These are phyloP conservation scores for Tetragnatha montana DNA, from an alignment of 2,888 invertebrate genomes.

Conservation along the genomic window DNA sequence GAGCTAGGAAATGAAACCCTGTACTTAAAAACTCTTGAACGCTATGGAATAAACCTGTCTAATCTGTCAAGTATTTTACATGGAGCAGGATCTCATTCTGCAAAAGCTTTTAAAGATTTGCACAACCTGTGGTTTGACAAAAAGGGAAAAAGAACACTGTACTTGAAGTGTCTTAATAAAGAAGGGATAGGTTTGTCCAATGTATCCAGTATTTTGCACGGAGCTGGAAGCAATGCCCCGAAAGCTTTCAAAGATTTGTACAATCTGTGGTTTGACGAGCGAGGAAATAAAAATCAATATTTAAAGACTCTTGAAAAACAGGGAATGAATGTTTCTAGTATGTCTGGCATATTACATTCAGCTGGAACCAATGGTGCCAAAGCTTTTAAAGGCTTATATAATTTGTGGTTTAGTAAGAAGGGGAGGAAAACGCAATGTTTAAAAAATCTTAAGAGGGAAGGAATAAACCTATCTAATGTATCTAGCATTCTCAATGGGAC, in stretches of 20 bases:
- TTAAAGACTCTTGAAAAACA: slow-evolving; percentile 15
- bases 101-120: slow-evolving; percentile 1
- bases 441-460: background rate
- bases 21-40: background rate
- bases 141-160: background rate
- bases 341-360: no score
- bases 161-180: background rate
- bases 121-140: slow-evolving; percentile 8
- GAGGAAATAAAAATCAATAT: slow-evolving; percentile 37
- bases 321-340: background rate
- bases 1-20: slow-evolving; percentile 11
- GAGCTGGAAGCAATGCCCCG: slow-evolving; percentile 28
- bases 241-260: slow-evolving; percentile 37
- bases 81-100: no score
- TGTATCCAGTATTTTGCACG: slow-evolving; percentile 32
- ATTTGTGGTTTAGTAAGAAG: background rate
- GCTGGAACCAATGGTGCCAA: no score
- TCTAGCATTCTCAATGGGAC: background rate
- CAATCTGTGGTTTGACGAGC: slow-evolving; percentile 18
- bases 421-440: background rate
- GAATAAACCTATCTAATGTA: background rate
- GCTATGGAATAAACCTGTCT: no score
- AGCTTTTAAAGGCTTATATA: no score
- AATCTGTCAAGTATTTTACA: no score
- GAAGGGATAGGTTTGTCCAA: slow-evolving; percentile 10